Base-by-base conservation (phyloP, 2,888 invertebrate species). In the Xanthorhoe designata region DNA sequence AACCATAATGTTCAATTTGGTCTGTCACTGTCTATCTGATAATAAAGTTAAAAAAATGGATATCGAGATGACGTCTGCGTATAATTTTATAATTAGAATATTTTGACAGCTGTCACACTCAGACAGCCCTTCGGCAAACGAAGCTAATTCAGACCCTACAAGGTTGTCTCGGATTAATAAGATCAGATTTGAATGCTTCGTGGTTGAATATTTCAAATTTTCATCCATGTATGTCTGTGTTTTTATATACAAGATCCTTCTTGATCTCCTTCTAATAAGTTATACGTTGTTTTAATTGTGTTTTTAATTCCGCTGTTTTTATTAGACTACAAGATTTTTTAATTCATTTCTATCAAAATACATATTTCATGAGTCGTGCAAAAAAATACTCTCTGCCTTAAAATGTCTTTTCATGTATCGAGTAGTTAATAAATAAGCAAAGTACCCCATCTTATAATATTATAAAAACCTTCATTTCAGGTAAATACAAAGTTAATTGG, bases 71-170 rank as follows among this genome's bases (percentile, higher is more conserved):
- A n/a, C n/a, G 59, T 73, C 70, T 61, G 67, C 57, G 64, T 65
- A 76, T 82, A 78, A 79, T 81, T 80, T 77, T 76, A 72, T 78
- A 85, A 84, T 83, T 81, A 83, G 85, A 82, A 84, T 88, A 90
- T 91, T 90, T 90, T 89, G 90, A 90, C 87, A 87, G 89, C 89
- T 90, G 90, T 88, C 90, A 90, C 77, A 81, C 74, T 76, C 89
- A 90, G 85, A 78, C 84, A 83, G 82, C 87, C 90, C 88, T 89
- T 85, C 81, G 87, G 90, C 88, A 87, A 90, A 90, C 87, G 90
- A 89, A 87, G 86, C 88, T 86, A 90, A 90, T 90, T 88, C 82
- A 75, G 70, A 80, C 81, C 83, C 79, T 73, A 76, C 77, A 72
- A 71, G 66, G 60, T 61, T 74, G 75, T 77, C 80, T 82, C 76